Evolutionary conservation across 2,888 invertebrate species (phyloP).

Genomic region (Hydriomena furcata): DNA sequence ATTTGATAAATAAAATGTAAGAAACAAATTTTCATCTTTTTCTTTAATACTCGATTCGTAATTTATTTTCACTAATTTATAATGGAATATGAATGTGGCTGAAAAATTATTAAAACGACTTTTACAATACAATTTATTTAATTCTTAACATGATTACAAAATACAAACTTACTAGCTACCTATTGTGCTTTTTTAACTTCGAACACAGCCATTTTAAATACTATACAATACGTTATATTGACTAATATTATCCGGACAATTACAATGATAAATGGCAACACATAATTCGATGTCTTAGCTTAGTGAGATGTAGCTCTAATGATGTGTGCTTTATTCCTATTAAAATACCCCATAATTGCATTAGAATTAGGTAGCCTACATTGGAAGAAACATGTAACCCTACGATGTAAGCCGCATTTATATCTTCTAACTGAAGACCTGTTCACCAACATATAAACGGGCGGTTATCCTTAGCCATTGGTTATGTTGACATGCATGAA

Average conservation of each 20-base stretch:
- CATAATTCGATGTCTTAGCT: conserved; percentile 26
- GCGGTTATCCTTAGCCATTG: conserved; percentile 22
- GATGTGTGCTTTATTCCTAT: conserved; percentile 28
- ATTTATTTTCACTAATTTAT: background rate
- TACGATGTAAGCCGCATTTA: conserved; percentile 47
- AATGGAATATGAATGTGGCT: background rate
- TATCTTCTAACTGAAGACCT: background rate
- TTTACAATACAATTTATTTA: conserved; percentile 32
- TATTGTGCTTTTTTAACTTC: conserved; percentile 73
- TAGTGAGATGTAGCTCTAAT: conserved; percentile 20
- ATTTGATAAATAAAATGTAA: conserved; percentile 27
- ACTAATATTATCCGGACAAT: conserved; percentile 30
- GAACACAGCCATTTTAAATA: conserved; percentile 81
- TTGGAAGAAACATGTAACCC: conserved; percentile 40
- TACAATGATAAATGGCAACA: conserved; percentile 31
- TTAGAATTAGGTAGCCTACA: conserved; percentile 29
- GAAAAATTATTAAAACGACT: conserved; percentile 7
- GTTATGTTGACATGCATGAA: too few relatives aligned
- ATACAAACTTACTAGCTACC: conserved; percentile 61
- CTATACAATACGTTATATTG: conserved; percentile 54
- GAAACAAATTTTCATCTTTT: conserved; percentile 6
- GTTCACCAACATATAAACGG: background rate
- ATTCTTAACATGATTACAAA: conserved; percentile 44
- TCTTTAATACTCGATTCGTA: background rate
- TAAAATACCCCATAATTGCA: conserved; percentile 26